A percentile compares a stretch with the other conserved stretches of the same genome.
phyloP scores from a whole-genome alignment of 2,888 invertebrate species.

The Altica lythri region DNA sequence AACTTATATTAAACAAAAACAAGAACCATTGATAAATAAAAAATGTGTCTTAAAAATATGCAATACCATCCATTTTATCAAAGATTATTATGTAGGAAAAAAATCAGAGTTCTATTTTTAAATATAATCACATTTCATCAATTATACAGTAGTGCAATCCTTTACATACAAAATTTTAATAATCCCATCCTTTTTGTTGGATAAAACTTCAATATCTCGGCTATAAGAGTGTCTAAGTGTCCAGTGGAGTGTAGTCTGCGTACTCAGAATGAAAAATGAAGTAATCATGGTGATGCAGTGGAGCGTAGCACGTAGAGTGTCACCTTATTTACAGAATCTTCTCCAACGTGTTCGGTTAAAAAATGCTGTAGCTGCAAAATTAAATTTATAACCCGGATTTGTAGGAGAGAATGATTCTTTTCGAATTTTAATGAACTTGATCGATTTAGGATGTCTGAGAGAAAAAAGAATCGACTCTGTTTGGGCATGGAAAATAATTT shows the following conservation, averaged over 20 bases:
- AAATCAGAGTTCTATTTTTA: no score
- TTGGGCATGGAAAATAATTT: not conserved
- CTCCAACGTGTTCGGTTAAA: constrained; percentile 40
- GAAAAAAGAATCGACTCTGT: not conserved
- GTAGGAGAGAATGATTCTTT: constrained; percentile 29
- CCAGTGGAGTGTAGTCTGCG: constrained; percentile 3
- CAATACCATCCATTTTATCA: no score
- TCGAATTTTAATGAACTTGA: constrained; percentile 24
- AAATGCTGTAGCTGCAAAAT: constrained; percentile 42
- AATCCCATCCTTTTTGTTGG: not conserved
- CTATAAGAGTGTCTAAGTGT: constrained; percentile 4
- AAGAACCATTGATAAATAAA: no score
- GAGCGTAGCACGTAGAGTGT: constrained; percentile 36
- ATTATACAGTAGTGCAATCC: not conserved
- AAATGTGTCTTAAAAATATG: no score
- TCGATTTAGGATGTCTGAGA: constrained; percentile 5
- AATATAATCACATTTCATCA: no score
- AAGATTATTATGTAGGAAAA: no score
- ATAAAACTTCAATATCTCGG: constrained; percentile 3
- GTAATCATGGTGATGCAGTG: constrained; percentile 35
- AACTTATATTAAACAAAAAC: no score
- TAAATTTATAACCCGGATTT: constrained; percentile 40
- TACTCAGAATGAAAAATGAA: constrained; percentile 24
- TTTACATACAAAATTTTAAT: constrained; percentile 2
- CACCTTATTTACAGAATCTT: constrained; percentile 42